Percentiles rank a stretch among this genome's conserved stretches.
Conservation (phyloP, 1,140 invertebrate species). For the Battus philenor region DNA sequence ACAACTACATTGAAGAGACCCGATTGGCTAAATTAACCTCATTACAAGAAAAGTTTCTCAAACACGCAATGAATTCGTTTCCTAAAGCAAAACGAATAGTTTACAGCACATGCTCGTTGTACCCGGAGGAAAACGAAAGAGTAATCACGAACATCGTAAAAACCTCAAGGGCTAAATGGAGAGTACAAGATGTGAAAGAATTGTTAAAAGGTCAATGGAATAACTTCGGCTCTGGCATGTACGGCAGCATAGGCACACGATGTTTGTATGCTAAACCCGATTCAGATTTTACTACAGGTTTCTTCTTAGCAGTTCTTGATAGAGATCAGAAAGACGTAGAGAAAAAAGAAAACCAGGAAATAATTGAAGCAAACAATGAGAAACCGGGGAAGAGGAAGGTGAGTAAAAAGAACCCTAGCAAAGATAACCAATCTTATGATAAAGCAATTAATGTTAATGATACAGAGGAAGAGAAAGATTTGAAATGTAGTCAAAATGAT, state of each 20-base stretch:
- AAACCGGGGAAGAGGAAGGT: not conserved
- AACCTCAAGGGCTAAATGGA: slow-evolving; percentile 77
- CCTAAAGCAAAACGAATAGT: slow-evolving; percentile 90
- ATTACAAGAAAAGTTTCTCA: slow-evolving; percentile 90
- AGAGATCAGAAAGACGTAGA: slow-evolving; percentile 62
- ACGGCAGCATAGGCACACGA: slow-evolving; percentile 79
- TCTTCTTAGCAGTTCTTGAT: slow-evolving; percentile 95
- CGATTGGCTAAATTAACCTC: slow-evolving; percentile 84
- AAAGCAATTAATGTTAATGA: not conserved
- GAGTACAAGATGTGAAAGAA: slow-evolving; percentile 78
- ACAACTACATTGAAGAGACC: slow-evolving; percentile 60
- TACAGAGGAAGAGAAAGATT: not conserved
- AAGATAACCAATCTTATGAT: not conserved
- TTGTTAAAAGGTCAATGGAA: slow-evolving; percentile 80
- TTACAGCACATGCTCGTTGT: slow-evolving; percentile 96
- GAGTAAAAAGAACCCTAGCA: not conserved
- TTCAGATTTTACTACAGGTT: slow-evolving; percentile 91
- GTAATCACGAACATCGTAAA: slow-evolving; percentile 84
- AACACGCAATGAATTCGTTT: slow-evolving; percentile 89
- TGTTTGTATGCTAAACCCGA: slow-evolving; percentile 88
- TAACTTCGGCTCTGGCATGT: slow-evolving; percentile 81
- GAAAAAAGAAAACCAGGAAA: slow-evolving; percentile 10
- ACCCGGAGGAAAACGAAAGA: slow-evolving; percentile 94
- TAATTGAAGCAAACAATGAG: slow-evolving; percentile 1
- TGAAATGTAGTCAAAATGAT: not conserved